Evolutionary conservation across 2,888 invertebrate species (phyloP), one percentile per base, ranked within the genome.

Genomic region (Chrysomela aeneicollis): DNA sequence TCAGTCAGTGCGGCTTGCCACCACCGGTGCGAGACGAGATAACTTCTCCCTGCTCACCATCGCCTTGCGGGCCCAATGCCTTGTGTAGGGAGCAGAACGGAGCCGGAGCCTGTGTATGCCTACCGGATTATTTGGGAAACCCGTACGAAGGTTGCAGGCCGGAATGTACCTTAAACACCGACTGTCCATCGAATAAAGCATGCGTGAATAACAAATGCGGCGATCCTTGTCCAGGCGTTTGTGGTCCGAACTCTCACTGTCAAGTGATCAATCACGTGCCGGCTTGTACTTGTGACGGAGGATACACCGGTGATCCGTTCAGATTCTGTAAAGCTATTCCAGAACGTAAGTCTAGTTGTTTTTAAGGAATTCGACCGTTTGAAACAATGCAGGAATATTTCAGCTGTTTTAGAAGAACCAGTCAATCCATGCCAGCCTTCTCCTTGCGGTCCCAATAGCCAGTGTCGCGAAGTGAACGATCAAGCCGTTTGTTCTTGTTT

Each of bases 161-260:
- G 12, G 92, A 92, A 82, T 92, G 92, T 81, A 84, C 89, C 0
- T 80, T 89, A 47, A 89, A 90, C 77, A 88, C 90, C 0, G 92
- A 92, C 74, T 92, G 92, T 79, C 83, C 88, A 1, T 88, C 89
- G 42, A 89, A 90, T 77, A 87, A 85, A 77, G 91, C 92, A 1
- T 93, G 93, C 71, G 85, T 90, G 42, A 87, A 87, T 70, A 89
- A 89, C 73, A 91, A 91, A 82, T 93, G 93, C 86, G 84, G 86
- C 76, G 90, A 93, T 82, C 93, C 93, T 37, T 94, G 93, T 74
- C 90, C 90, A 2, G 92, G 92, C 71, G 89, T 89, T 47, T 93
- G 93, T 78, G 92, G 92, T 5, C 86, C 88, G 70, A 90, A 91
- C 75, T 91, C 93, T 21, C 84, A 88, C 59, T 93, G 93, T 77